Percentiles rank a stretch among this genome's conserved stretches.
These are phyloP conservation scores for Tetanocera ferruginea DNA, from an alignment of 2,888 invertebrate species.

Conservation along the genomic window DNA sequence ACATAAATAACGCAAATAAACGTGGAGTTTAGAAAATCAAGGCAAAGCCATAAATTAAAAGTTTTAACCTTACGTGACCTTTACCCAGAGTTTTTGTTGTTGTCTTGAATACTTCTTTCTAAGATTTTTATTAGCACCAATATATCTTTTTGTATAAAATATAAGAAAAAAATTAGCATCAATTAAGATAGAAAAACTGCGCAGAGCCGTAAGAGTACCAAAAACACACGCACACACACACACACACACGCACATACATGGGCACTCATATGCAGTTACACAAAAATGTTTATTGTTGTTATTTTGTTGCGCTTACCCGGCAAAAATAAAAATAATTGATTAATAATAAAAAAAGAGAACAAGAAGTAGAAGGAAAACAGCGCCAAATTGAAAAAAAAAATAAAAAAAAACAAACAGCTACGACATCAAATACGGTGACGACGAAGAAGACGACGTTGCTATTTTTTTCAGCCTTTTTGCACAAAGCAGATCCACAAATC, in stretches of 20 bases:
- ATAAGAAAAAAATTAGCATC: not conserved
- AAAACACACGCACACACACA: too few species aligned
- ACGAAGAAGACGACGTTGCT: not conserved
- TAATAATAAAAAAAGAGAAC: not conserved
- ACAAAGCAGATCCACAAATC: not conserved
- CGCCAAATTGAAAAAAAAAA: not conserved
- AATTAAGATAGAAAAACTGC: conserved; percentile 1
- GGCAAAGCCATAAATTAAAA: not conserved
- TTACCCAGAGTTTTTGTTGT: not conserved
- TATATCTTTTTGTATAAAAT: not conserved
- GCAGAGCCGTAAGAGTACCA: not conserved
- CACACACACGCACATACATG: not conserved
- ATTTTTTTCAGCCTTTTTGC: not conserved
- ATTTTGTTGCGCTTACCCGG: not conserved
- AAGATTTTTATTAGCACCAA: not conserved
- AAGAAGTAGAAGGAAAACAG: not conserved
- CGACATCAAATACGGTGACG: not conserved
- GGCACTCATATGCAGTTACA: not conserved
- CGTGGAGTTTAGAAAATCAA: not conserved
- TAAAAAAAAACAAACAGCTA: not conserved
- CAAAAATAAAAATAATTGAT: not conserved
- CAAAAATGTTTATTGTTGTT: not conserved
- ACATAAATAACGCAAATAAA: not conserved
- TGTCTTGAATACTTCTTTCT: not conserved
- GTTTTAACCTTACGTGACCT: conserved; percentile 8